Percentiles rank a stretch among this genome's conserved stretches.
phyloP scores from a whole-genome alignment of 1,140 invertebrate genomes.

The Harlomillsia oculata region DNA sequence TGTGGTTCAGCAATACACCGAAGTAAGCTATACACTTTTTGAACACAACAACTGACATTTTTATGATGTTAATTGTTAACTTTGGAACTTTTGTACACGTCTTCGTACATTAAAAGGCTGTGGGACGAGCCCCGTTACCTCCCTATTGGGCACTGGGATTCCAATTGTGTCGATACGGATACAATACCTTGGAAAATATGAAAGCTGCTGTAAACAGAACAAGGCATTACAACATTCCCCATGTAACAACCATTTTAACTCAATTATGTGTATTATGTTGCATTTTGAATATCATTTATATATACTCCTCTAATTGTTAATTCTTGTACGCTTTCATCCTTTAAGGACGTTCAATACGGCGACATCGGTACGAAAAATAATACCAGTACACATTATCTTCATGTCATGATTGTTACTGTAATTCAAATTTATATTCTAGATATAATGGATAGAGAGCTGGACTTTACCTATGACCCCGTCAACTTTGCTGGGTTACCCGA shows the following conservation, averaged over 20 bases:
- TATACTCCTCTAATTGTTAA: slow-evolving; percentile 37
- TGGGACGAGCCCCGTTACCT: slow-evolving; percentile 44
- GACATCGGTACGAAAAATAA: too few species aligned
- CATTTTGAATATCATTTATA: slow-evolving; percentile 37
- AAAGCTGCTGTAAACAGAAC: slow-evolving; percentile 39
- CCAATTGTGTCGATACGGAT: slow-evolving; percentile 41
- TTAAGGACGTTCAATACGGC: slow-evolving; percentile 44
- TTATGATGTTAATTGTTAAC: neutral
- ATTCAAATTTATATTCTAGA: too few species aligned
- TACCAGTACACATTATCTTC: too few species aligned
- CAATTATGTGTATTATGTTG: too few species aligned
- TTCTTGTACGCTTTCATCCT: neutral
- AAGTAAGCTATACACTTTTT: slow-evolving; percentile 39
- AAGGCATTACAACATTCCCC: slow-evolving; percentile 40
- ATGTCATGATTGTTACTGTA: too few species aligned
- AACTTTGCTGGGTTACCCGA: slow-evolving; percentile 58
- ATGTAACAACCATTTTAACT: slow-evolving; percentile 38
- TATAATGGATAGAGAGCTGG: slow-evolving; percentile 67
- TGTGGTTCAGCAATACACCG: slow-evolving; percentile 45
- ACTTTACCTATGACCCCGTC: slow-evolving; percentile 66
- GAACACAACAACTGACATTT: neutral
- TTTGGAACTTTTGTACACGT: neutral
- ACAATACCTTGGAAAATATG: slow-evolving; percentile 40
- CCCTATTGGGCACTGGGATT: slow-evolving; percentile 42
- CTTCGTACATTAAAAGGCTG: slow-evolving; percentile 39